phyloP scores from a whole-genome alignment of 2,888 invertebrate genomes.

The Pammene fasciana region DNA sequence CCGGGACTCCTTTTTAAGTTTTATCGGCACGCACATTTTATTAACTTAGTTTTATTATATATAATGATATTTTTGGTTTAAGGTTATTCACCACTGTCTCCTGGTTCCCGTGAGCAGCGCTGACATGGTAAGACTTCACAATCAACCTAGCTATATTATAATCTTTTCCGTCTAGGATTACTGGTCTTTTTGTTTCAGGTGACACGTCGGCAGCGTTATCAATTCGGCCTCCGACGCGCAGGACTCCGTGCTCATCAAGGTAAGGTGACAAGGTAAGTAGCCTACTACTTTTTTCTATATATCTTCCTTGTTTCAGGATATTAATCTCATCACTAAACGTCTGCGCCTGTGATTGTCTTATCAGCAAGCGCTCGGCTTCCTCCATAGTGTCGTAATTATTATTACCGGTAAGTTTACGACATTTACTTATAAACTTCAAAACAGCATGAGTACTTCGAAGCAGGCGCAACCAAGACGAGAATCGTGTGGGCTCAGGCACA shows the following conservation, averaged over 20 bases:
- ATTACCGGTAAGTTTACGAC: not conserved
- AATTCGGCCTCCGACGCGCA: conserved; percentile 13
- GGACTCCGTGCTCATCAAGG: conserved; percentile 7
- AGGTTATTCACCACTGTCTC: too few relatives aligned
- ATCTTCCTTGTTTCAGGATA: not conserved
- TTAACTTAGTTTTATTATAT: too few relatives aligned
- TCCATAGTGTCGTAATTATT: not conserved
- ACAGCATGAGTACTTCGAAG: not conserved
- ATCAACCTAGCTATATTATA: too few relatives aligned
- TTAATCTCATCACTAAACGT: conserved; percentile 1
- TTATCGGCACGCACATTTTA: too few relatives aligned
- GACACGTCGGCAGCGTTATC: not conserved
- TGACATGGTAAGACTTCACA: too few relatives aligned
- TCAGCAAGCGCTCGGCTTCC: not conserved
- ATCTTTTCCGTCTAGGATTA: too few relatives aligned
- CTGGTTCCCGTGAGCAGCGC: too few relatives aligned
- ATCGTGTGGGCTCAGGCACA: conserved; percentile 4
- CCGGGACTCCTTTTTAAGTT: too few relatives aligned
- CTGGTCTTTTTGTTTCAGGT: not conserved
- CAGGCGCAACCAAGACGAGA: conserved; percentile 10
- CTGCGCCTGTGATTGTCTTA: conserved; percentile 3
- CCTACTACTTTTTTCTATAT: conserved; percentile 6
- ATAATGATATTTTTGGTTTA: too few relatives aligned
- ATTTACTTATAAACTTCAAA: conserved; percentile 9
- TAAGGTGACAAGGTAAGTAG: conserved; percentile 14